phyloP scores from a whole-genome alignment of 2,113 vertebrate genomes.

The Pyxicephalus adspersus region DNA sequence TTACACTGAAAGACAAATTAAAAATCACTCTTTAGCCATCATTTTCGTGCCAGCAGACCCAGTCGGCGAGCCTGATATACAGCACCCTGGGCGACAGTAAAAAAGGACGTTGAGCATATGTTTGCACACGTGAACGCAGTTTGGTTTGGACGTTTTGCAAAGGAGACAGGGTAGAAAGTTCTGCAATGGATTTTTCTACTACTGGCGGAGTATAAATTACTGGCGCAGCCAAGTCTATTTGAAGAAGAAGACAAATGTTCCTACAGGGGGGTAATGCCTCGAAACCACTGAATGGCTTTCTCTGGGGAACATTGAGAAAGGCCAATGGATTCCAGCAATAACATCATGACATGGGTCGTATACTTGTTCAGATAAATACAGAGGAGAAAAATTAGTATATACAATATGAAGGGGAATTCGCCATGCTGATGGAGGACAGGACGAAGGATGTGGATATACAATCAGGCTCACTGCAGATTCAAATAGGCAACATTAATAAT shows the following conservation, averaged over 20 bases:
- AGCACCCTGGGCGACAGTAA: slow-evolving; percentile 13
- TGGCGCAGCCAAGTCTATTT: not conserved
- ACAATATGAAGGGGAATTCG: not conserved
- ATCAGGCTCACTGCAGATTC: not conserved
- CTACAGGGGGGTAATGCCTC: not conserved
- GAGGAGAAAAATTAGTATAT: not conserved
- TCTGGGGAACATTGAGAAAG: not conserved
- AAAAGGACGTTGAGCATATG: slow-evolving; percentile 27
- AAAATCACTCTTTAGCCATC: slow-evolving; percentile 28
- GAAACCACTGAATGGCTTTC: not conserved
- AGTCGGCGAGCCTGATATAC: slow-evolving; percentile 25
- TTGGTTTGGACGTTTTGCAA: slow-evolving; percentile 3
- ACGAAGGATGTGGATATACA: not conserved
- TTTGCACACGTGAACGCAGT: not conserved
- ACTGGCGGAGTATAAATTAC: slow-evolving; percentile 2
- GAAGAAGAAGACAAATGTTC: slow-evolving; percentile 20
- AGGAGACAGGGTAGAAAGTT: slow-evolving; percentile 11
- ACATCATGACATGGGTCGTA: slow-evolving; percentile 20
- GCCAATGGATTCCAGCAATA: not conserved
- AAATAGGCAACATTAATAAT: slow-evolving; percentile 29
- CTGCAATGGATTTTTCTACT: slow-evolving; percentile 7
- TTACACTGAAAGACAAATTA: slow-evolving; percentile 25
- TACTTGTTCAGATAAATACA: slow-evolving; percentile 27
- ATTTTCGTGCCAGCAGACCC: not conserved
- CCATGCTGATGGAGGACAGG: not conserved